phyloP scores from a whole-genome alignment of 2,888 invertebrate species.

The Philhelius pedissequus region DNA sequence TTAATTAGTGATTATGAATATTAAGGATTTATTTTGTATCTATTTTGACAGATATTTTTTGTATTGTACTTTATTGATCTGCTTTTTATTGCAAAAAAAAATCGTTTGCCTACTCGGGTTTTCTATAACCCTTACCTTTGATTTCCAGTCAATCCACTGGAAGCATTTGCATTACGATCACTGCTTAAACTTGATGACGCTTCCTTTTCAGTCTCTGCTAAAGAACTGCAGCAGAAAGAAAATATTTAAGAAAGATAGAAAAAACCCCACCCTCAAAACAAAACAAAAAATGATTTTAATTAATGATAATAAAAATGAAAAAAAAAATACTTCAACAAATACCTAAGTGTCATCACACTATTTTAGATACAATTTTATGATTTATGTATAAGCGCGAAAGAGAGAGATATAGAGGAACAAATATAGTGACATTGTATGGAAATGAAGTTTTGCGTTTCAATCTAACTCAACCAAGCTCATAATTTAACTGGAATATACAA shows the following conservation, averaged over 20 bases:
- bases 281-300: constrained; percentile 8
- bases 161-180: constrained; percentile 52
- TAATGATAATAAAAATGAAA: constrained; percentile 11
- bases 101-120: not conserved
- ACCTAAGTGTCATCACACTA: constrained; percentile 28
- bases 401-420: not conserved
- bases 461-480: constrained; percentile 27
- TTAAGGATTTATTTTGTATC: too few relatives aligned
- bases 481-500: constrained; percentile 41
- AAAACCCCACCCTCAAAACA: constrained; percentile 10
- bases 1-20: too few relatives aligned
- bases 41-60: not conserved
- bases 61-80: too few relatives aligned
- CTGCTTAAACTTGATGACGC: constrained; percentile 47
- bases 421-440: constrained; percentile 19
- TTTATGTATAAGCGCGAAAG: constrained; percentile 18
- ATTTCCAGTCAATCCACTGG: constrained; percentile 31
- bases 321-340: constrained; percentile 41
- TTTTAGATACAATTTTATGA: constrained; percentile 32
- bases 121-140: constrained; percentile 30
- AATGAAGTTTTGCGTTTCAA: constrained; percentile 37
- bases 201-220: constrained; percentile 55
- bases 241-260: constrained; percentile 21
- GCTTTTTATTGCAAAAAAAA: not conserved
- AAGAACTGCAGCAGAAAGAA: constrained; percentile 48